phyloP scores from a whole-genome alignment of 1,140 invertebrate genomes.

The Aphaenogaster floridana region DNA sequence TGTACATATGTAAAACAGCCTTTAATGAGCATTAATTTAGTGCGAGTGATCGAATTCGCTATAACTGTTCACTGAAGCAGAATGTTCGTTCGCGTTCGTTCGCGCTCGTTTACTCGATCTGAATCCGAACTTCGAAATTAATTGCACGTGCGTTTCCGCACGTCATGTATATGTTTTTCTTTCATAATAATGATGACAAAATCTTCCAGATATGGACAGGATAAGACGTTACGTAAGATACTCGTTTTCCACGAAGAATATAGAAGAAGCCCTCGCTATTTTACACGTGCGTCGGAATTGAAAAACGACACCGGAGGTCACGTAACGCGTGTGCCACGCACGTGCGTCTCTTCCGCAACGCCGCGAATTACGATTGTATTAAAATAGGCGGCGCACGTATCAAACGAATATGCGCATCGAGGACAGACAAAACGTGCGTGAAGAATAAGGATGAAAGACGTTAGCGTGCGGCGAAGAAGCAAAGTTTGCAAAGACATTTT shows the following conservation, averaged over 20 bases:
- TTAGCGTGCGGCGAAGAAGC: neutral
- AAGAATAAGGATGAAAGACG: neutral
- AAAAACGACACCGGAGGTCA: neutral
- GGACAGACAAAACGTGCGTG: neutral
- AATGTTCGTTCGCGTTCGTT: neutral
- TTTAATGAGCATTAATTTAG: too few relatives aligned
- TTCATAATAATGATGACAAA: neutral
- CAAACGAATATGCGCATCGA: neutral
- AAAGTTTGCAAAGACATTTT: neutral
- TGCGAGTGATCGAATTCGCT: too few relatives aligned
- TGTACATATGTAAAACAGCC: too few relatives aligned
- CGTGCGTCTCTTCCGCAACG: slow-evolving; percentile 10
- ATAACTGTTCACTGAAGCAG: neutral
- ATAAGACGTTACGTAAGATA: neutral
- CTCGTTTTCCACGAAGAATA: too few relatives aligned
- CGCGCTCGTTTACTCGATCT: neutral
- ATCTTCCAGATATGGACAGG: neutral
- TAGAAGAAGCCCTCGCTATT: neutral
- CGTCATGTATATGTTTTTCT: neutral
- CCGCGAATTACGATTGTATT: neutral
- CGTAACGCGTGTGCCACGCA: neutral
- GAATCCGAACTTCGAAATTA: neutral
- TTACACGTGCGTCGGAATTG: neutral
- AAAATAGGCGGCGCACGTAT: neutral
- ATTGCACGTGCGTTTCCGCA: neutral